These are phyloP conservation scores for Drosophila anomelani DNA, from an alignment of 2,888 invertebrate species.

Conservation along the genomic window DNA sequence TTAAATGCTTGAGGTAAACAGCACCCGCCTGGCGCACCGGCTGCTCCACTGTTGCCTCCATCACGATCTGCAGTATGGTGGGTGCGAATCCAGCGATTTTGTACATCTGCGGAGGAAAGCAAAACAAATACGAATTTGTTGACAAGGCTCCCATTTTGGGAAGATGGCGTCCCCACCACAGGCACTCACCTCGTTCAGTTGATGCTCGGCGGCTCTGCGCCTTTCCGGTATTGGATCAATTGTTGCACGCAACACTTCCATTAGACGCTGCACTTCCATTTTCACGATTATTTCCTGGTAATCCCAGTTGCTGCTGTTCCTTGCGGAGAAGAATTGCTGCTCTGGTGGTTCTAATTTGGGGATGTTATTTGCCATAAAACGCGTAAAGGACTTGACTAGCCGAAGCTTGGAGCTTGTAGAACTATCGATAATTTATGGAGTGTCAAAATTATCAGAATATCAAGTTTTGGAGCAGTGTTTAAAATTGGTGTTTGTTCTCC, in stretches of 20 bases:
- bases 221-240: conserved; percentile 92
- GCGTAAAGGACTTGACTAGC: neutral
- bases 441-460: neutral
- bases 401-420: neutral
- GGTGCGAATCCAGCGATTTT: conserved; percentile 99
- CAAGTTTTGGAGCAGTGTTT: neutral
- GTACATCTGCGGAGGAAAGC: conserved; percentile 88
- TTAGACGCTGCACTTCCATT: conserved; percentile 94
- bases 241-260: conserved; percentile 95
- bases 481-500: neutral
- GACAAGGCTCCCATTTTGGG: conserved; percentile 53
- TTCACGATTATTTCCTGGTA: conserved; percentile 52
- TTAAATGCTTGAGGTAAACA: conserved; percentile 97
- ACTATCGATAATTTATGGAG: neutral
- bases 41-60: conserved; percentile 94
- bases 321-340: conserved; percentile 45
- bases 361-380: conserved; percentile 7
- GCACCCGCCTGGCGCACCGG: conserved; percentile 98
- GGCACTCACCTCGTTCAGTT: conserved; percentile 91
- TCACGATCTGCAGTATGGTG: conserved; percentile 95
- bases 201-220: conserved; percentile 95
- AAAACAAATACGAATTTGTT: conserved; percentile 50
- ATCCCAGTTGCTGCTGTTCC: conserved; percentile 52
- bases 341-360: conserved; percentile 40
- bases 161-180: conserved; percentile 32